Evolutionary conservation across 2,888 invertebrate species (phyloP).

Genomic region (Chaetoderma sp.): DNA sequence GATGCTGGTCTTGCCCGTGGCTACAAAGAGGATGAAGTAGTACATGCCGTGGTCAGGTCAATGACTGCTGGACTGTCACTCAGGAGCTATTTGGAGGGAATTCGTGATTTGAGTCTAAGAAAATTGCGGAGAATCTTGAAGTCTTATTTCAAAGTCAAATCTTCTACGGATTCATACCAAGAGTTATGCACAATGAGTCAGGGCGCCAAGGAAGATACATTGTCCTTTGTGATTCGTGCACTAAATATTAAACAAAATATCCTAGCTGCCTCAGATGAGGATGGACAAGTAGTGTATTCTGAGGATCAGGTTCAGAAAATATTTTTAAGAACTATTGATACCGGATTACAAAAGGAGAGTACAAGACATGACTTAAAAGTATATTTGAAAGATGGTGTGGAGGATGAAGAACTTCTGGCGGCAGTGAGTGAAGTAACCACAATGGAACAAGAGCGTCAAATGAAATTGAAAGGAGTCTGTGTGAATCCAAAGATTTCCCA

Average conservation of each 20-base stretch:
- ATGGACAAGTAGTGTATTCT: not conserved
- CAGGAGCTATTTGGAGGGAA: not conserved
- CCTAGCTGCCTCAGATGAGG: not conserved
- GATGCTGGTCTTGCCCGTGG: not conserved
- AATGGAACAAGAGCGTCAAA: no score
- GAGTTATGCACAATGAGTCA: not conserved
- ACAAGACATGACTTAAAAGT: no score
- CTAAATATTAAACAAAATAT: not conserved
- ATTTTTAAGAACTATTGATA: not conserved
- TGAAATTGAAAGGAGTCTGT: no score
- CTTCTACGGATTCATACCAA: not conserved
- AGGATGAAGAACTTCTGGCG: no score
- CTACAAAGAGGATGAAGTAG: not conserved
- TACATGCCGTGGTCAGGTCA: not conserved
- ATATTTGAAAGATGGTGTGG: no score
- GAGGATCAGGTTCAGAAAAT: not conserved
- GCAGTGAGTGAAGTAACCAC: no score
- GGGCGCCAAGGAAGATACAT: not conserved
- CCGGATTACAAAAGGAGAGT: no score
- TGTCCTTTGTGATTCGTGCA: not conserved
- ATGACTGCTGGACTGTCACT: not conserved
- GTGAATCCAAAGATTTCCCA: no score
- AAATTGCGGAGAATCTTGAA: not conserved
- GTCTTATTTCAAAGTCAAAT: not conserved
- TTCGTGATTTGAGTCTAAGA: not conserved